Evolutionary conservation across 2,888 invertebrate species (phyloP), one percentile per base, ranked within the genome.

Genomic region (Gasteruption jaculator): DNA sequence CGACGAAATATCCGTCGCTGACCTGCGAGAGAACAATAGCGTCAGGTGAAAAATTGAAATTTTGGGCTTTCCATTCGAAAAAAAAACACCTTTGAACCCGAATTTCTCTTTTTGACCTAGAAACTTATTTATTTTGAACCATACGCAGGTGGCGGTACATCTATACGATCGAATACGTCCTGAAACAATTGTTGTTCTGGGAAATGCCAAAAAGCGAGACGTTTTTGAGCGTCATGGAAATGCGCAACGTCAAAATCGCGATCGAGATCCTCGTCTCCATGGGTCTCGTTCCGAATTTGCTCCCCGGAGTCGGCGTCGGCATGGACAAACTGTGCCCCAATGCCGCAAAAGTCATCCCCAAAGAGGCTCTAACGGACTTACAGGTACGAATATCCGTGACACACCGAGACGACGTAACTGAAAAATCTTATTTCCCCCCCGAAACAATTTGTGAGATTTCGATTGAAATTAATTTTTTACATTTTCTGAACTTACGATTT

Each of bases 281-380:
- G 44, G 87, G 86, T 31, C 73, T 88, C 42, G 74, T 79, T 44
- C 78, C 81, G 10, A 78, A 81, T 60, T 68, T 89, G 20, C 71
- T 82, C 51, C 79, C 81, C 20, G 85, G 83, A 2, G 71, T 85
- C 30, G 85, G 84, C 20, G 67, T 82, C 45, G 73, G 67, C 38
- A 52, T 76, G 40, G 56, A 64, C 20, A 73, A 74, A 53, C 67
- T 78, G 52, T 75, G 75, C 54, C 53, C 67, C 14, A 61, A 61
- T 38, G 69, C 71, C 22, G 47, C 58, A 6, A n/a, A n/a, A n/a
- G 51, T 65, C 27, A 48, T 76, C 14, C 66, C 70, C 3, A 44
- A 56, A 31, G 58, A 76, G 36, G 48, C 54, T 19, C 58, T 76
- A 21, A 68, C 66, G 41, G 74, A 71, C 40, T 49, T 73, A 29